phyloP scores from a whole-genome alignment of 1,140 invertebrate genomes.

The Schmidtea mediterranea region DNA sequence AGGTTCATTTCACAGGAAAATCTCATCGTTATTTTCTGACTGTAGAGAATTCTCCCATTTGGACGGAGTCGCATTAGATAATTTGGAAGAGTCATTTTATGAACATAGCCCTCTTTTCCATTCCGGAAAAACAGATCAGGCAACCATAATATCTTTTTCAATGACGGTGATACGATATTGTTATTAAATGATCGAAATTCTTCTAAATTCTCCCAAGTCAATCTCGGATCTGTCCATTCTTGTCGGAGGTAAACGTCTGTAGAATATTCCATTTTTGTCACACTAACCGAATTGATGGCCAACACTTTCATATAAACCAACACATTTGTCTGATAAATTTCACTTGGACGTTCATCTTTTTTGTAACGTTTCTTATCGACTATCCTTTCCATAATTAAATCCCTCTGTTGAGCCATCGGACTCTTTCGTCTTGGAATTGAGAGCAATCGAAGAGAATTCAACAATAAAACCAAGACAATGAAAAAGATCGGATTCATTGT shows the following conservation, averaged over 20 bases:
- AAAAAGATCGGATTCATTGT: too few relatives aligned
- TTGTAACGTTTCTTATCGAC: too few relatives aligned
- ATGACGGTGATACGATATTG: background rate
- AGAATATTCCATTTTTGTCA: constrained; percentile 3
- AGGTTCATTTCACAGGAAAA: constrained; percentile 9
- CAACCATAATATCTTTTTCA: constrained; percentile 32
- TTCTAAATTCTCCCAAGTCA: background rate
- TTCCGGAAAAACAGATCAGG: constrained; percentile 40
- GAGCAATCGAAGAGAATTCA: too few relatives aligned
- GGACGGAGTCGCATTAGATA: constrained; percentile 37
- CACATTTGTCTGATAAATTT: background rate
- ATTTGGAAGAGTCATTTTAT: constrained; percentile 32
- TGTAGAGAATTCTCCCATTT: constrained; percentile 35
- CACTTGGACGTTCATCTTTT: constrained; percentile 4
- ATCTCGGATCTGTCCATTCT: constrained; percentile 4
- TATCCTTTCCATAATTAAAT: too few relatives aligned
- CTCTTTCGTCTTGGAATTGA: too few relatives aligned
- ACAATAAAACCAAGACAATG: too few relatives aligned
- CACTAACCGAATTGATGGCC: background rate
- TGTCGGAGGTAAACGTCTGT: constrained; percentile 6
- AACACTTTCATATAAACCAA: constrained; percentile 3
- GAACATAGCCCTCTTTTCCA: constrained; percentile 32
- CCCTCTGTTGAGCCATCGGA: too few relatives aligned
- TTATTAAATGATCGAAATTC: constrained; percentile 40
- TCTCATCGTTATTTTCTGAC: constrained; percentile 7